Evolutionary conservation across 2,797 vertebrate genomes (phyloP), one percentile per base, ranked within the genome.

Genomic region (Pelodytes ibericus): DNA sequence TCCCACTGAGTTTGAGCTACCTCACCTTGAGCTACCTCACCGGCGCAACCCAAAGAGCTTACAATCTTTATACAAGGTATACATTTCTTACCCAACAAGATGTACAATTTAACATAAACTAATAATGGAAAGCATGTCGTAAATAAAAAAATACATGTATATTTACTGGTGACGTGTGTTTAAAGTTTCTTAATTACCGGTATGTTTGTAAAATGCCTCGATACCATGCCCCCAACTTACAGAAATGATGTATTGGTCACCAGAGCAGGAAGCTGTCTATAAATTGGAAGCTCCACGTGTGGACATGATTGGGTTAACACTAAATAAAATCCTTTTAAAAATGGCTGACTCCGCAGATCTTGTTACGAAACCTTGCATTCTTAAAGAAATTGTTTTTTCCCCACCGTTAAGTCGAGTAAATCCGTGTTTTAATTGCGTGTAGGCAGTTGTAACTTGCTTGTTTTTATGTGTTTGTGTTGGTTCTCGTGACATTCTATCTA

Each of bases 351-450:
- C 24, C 22, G 66, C 24, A 59, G 51, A 41, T 66, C 51, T 27
- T 59, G 33, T 58, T 44, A 66, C 24, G 33, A 44, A 58, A 25
- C 31, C 3, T 56, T 64, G 29, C 36, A 30, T 41, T 53, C n/a
- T 53, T 53, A 53, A 7, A 5, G n/a, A 53, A 53, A 53, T 24
- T 16, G 49, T 5, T 53, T 44, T 39, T 44, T 44, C 18, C 30
- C 61, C 44, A 22, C 49, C 53, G 22, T n/a, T 59, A 57, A 25
- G 25, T 51, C 0, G 6, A 24, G 30, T 59, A 25, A n/a, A 64
- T 64, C 71, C 47, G 61, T 56, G 59, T 72, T 26, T 33, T 63
- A 65, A 66, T 66, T 66, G 62, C 49, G 24, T 39, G 57, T 25
- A 59, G 15, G 51, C 62, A 22, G 25, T 58, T 65, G 4, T 57